Evolutionary conservation across 2,797 vertebrate genomes (phyloP), one percentile per base, ranked within the genome.

Genomic region (Pseudocheirus occidentalis): DNA sequence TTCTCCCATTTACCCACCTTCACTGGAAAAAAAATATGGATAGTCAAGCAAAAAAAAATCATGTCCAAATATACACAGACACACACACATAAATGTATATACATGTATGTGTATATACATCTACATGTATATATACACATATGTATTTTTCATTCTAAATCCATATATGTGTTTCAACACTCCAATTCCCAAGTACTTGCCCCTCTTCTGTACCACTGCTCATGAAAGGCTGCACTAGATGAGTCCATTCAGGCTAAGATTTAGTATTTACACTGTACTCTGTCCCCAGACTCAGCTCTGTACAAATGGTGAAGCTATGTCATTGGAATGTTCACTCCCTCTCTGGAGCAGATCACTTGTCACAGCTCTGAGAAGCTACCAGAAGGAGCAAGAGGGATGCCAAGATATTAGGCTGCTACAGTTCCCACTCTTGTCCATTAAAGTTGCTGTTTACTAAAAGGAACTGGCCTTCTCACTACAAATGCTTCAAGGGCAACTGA

Each of bases 201-300:
- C 34, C 62, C 2, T 73, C 62, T 18, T 73, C 5, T 21, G 16
- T 40, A 73, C 16, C 16, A 40, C 62, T 87, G 73, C 40, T 34
- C 40, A 46, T 40, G 1, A 87, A 87, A 28, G 40, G 0, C 13
- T 87, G 24, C 40, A 12, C 3, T 50, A 24, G 9, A 24, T 87
- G 40, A 87, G 21, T 27, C 40, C 40, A 50, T 46, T 21, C 73
- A 81, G 73, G 6, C 40, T 46, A 46, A 81, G 24, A 87, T 50
- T 87, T 27, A 87, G 3, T 1, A 10, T 46, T 50, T 50, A 27
- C 21, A 87, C 46, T 46, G 21, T 50, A 16, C 53, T 57, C 53
- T 57, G 7, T 14, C 34, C 31, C 92, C 91, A 90, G 73, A 34
- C 81, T 91, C 50, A 18, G 16, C 29, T 95, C 54, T 97, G 90